Evolutionary conservation across 2,888 invertebrate species (phyloP), one percentile per base, ranked within the genome.

Genomic region (Seira musarum): DNA sequence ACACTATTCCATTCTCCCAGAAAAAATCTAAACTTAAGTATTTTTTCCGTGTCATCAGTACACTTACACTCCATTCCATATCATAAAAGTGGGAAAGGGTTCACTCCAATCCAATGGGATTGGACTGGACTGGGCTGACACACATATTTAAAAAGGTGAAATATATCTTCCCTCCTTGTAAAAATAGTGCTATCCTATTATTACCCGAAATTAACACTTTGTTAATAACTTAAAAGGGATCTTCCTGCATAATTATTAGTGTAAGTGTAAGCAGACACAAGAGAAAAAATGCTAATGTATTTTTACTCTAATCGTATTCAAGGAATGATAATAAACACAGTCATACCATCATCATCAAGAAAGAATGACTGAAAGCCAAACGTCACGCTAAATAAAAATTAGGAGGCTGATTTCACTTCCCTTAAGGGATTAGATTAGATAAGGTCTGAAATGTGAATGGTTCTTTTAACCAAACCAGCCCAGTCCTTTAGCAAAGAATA

Each of bases 381-480:
- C 74, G 80, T 80, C 80, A 80, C 69, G 80, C 80, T 80, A 80
- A 65, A 69, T 65, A 63, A 69, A 80, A 74, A 80, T 80, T 80
- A 80, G 80, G 35, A 67, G 35, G 8, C 25, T 65, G 57, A 75
- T 69, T 70, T 70, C 25, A 21, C 64, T 64, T 77, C 70, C 77
- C 77, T 77, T 77, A 70, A 77, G 77, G 77, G 77, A 77, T 77
- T 70, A n/a, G n/a, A n/a, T n/a, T n/a, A n/a, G n/a, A n/a, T n/a
- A n/a, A n/a, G n/a, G n/a, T n/a, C n/a, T n/a, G n/a, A n/a, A n/a
- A n/a, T n/a, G n/a, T n/a, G n/a, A n/a, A n/a, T n/a, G n/a, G n/a
- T n/a, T n/a, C n/a, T n/a, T n/a, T n/a, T n/a, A n/a, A n/a, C n/a
- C n/a, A n/a, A n/a, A n/a, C n/a, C n/a, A n/a, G n/a, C n/a, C n/a